Percentiles rank a stretch among this genome's conserved stretches.
Conservation (phyloP, 2,797 vertebrate genomes). For the Loris lydekkerianus region DNA sequence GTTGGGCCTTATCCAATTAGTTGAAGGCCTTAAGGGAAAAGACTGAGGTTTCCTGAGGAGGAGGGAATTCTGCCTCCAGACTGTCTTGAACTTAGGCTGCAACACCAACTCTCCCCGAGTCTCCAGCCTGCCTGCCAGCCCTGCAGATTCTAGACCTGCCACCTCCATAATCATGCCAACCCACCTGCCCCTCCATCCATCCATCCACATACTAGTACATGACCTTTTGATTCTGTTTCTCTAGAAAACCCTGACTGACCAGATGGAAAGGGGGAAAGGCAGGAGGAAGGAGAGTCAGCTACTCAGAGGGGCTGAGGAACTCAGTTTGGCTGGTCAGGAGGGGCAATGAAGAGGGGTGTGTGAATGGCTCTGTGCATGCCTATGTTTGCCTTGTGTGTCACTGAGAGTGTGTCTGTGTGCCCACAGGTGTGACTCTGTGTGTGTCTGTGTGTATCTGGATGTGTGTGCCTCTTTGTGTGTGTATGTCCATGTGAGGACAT, state of each 20-base stretch:
- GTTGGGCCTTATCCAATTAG: background rate
- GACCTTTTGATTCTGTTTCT: background rate
- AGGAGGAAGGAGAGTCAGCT: background rate
- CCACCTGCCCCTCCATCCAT: background rate
- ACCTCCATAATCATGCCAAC: background rate
- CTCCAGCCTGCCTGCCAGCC: background rate
- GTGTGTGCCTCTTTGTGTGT: background rate
- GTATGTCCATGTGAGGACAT: background rate
- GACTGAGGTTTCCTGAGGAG: background rate
- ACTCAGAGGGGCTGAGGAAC: background rate
- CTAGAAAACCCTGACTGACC: background rate
- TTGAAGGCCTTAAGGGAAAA: background rate
- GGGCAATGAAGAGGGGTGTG: background rate
- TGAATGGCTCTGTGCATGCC: background rate
- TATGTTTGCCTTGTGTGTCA: background rate
- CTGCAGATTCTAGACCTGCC: conserved; percentile 12
- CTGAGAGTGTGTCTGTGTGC: background rate
- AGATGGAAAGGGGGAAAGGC: background rate
- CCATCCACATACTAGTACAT: no score
- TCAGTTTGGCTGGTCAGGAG: background rate
- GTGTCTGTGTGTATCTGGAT: background rate
- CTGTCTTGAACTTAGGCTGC: background rate
- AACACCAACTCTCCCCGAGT: background rate
- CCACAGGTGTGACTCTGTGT: background rate
- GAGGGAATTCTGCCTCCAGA: background rate